Evolutionary conservation across 2,113 vertebrate species (phyloP).

Genomic region (Stictonetta naevosa): DNA sequence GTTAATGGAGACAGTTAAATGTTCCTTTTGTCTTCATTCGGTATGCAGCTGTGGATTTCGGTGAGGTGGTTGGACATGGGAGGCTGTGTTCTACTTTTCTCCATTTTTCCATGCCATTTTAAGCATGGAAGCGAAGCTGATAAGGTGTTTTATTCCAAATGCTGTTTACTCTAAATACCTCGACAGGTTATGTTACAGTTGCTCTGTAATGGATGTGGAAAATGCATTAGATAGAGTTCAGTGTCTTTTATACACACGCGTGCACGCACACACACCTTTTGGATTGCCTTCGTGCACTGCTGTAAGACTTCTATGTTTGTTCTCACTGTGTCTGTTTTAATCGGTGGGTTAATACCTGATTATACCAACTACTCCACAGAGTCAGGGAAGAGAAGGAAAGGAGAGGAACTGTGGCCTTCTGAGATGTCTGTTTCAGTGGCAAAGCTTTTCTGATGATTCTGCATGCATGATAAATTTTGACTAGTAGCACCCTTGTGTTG

Average conservation of each 20-base stretch:
- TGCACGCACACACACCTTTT: accelerated
- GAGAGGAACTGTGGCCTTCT: background rate
- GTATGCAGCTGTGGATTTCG: background rate
- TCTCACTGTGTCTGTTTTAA: background rate
- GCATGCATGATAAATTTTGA: background rate
- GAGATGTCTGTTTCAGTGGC: background rate
- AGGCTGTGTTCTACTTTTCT: background rate
- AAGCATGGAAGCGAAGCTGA: background rate
- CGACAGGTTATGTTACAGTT: background rate
- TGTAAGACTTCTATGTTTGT: background rate
- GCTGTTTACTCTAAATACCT: background rate
- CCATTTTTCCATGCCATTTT: background rate
- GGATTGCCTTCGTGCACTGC: background rate
- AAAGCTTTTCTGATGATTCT: background rate
- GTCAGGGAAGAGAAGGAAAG: background rate
- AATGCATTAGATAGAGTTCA: background rate
- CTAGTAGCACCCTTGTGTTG: background rate
- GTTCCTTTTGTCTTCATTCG: background rate
- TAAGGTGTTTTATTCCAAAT: background rate
- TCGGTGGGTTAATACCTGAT: accelerated
- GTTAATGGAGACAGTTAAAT: background rate
- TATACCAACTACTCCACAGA: background rate
- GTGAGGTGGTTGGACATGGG: background rate
- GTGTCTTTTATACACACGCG: background rate
- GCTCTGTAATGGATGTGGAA: background rate